Percentiles rank a stretch among this genome's conserved stretches.
These are phyloP conservation scores for Ceratina japonica DNA, from an alignment of 1,140 invertebrate genomes.

Conservation along the genomic window DNA sequence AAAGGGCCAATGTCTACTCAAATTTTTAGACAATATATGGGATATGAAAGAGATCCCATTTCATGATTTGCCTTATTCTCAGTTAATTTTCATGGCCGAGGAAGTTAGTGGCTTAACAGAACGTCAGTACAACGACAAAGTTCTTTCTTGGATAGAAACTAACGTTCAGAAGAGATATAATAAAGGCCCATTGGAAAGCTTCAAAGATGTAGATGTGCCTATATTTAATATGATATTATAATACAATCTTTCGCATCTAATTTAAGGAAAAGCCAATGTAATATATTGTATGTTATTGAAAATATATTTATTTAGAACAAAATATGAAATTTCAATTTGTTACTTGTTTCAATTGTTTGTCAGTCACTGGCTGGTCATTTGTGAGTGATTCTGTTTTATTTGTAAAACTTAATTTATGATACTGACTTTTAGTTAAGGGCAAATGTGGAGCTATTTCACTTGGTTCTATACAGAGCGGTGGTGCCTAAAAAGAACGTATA, in stretches of 20 bases:
- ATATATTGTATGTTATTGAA: not conserved
- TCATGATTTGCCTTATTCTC: not conserved
- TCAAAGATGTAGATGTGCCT: too few species aligned
- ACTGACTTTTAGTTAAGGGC: conserved; percentile 74
- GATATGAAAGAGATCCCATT: not conserved
- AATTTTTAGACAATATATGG: not conserved
- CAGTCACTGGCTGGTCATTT: conserved; percentile 25
- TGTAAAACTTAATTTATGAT: conserved; percentile 76
- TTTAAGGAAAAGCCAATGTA: not conserved
- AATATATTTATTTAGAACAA: conserved; percentile 46
- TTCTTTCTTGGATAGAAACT: not conserved
- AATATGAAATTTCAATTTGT: not conserved
- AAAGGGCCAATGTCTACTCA: conserved; percentile 14
- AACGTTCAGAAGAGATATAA: conserved; percentile 7
- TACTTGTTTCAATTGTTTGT: too few species aligned
- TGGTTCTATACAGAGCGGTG: conserved; percentile 79
- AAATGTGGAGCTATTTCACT: conserved; percentile 81
- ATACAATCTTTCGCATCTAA: not conserved
- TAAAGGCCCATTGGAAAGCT: not conserved
- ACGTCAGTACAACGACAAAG: conserved; percentile 10
- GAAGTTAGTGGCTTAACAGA: not conserved
- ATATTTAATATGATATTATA: too few species aligned
- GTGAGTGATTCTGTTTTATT: conserved; percentile 46
- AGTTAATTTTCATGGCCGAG: conserved; percentile 17
- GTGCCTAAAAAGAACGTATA: conserved; percentile 70